Base-by-base conservation (phyloP, 2,113 vertebrate genomes). In the Scomber japonicus region DNA sequence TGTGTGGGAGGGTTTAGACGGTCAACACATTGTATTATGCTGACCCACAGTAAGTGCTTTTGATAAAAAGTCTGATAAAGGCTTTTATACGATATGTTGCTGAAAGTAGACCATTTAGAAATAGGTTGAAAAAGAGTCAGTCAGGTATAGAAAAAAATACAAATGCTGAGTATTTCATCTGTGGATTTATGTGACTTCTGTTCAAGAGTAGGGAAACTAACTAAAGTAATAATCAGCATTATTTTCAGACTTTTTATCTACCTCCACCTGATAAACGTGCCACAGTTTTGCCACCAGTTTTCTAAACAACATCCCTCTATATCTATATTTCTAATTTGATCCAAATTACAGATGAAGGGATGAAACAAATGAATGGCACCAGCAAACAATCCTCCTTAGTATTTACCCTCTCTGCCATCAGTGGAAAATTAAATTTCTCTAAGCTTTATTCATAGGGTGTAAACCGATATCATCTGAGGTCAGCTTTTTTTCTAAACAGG, bases 391-490 rank as follows among this genome's bases (percentile, higher is more conserved):
- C 55, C 50, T 72, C 45, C 59, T 74, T 24, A 83, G 74, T 70
- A 3, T 75, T 75, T 44, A 53, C 59, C 73, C 54, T 48, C n/a
- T 66, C 74, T 24, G 11, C 75, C 75, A 71, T 79, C 62, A 45
- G 12, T 64, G 51, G 70, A 75, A 82, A 78, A 72, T 53, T 10
- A n/a, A 13, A 71, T 27, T 24, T 82, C 50, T 88, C 78, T 84
- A 1, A 80, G 80, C 82, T 83, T 81, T 82, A 89, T 88, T 92
- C 89, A 92, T 71, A 21, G 68, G 40, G 71, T 59, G 89, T 79
- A 90, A 92, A 8, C 62, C 4, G 87, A 93, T 93, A 92, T 87
- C 74, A 90, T 92, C 90, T 87, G 71, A 73, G 79, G 72, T 83
- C 44, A 64, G 69, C 14, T 64, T 75, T 78, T 65, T 80, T 76